Percentiles rank a stretch among this genome's conserved stretches.
These are phyloP conservation scores for Chaetodon trifascialis DNA, from an alignment of 2,113 vertebrate species.

Conservation along the genomic window DNA sequence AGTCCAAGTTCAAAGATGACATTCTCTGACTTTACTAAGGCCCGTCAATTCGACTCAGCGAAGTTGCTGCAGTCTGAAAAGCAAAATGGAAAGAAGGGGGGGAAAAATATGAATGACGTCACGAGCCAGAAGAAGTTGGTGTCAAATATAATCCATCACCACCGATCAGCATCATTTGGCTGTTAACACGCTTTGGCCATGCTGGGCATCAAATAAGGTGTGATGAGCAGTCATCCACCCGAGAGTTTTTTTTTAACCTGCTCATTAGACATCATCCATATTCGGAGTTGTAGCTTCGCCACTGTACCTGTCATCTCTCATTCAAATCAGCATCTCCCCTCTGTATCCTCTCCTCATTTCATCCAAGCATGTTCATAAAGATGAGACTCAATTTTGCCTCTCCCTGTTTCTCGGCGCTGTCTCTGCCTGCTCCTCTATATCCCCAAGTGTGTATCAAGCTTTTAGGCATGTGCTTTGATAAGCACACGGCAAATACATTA, in stretches of 20 bases:
- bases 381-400: conserved; percentile 30
- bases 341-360: conserved; percentile 46
- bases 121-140: conserved; percentile 30
- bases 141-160: conserved; percentile 65
- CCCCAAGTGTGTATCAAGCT: conserved; percentile 25
- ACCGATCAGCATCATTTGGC: conserved; percentile 41
- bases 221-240: conserved; percentile 40
- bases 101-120: conserved; percentile 36
- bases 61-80: conserved; percentile 19
- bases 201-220: conserved; percentile 37
- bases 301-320: conserved; percentile 71
- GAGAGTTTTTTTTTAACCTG: conserved; percentile 34
- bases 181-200: conserved; percentile 36
- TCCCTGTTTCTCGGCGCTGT: background rate
- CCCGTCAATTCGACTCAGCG: conserved; percentile 42
- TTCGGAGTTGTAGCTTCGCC: conserved; percentile 41
- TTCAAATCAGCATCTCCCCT: conserved; percentile 68
- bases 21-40: conserved; percentile 54
- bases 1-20: conserved; percentile 70
- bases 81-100: conserved; percentile 38
- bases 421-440: conserved; percentile 32
- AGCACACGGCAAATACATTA: conserved; percentile 53
- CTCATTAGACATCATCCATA: conserved; percentile 66
- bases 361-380: conserved; percentile 34
- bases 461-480: conserved; percentile 45